Base-by-base conservation (phyloP, 2,797 vertebrate species). In the Threskiornis aethiopicus region DNA sequence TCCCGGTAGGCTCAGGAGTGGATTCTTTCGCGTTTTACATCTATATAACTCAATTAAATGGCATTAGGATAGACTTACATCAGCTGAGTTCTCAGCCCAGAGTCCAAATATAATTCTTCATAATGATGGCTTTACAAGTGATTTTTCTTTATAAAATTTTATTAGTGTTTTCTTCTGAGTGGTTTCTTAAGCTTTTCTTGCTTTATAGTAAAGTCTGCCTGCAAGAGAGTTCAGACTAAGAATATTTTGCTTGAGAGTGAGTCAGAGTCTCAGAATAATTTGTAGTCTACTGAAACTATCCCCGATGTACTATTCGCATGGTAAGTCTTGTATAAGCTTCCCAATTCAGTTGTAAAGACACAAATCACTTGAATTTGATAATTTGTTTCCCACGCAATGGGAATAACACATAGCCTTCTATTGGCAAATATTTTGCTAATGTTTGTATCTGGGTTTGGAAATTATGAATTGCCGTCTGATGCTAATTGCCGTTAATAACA, bases 11-110 rank as follows among this genome's bases (percentile, higher is more conserved):
- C 90, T 94, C 29, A 1, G 71, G 84, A 93, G 70, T 6, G 3
- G 89, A 92, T 91, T 93, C 90, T 83, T 92, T 54, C 75, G 81
- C 0, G 6, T 69, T 93, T 97, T 95, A 31, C 87, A 58, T 96
- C 81, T 83, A 24, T 85, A n/a, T 87, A 96, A 93, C 89, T 96
- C 90, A 93, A 96, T 93, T 97, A 96, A 95, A 81, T 83, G 71
- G 82, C 69, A 89, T 97, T 96, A 95, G 86, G 96, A 73, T 94
- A 92, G 91, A 71, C 59, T 96, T 94, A 95, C 84, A 92, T 90
- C 71, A 96, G 86, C 84, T 75, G 80, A 95, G 55, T 90, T 87
- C 90, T 95, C 87, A 2, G 25, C 75, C 82, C 0, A 0, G 67
- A 85, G 26, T 91, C 84, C 44, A 94, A 93, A 78, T 87, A 81